Percentiles rank a stretch among this genome's conserved stretches.
These are phyloP conservation scores for Jaculus jaculus DNA, from an alignment of 2,113 vertebrate species.

Conservation along the genomic window DNA sequence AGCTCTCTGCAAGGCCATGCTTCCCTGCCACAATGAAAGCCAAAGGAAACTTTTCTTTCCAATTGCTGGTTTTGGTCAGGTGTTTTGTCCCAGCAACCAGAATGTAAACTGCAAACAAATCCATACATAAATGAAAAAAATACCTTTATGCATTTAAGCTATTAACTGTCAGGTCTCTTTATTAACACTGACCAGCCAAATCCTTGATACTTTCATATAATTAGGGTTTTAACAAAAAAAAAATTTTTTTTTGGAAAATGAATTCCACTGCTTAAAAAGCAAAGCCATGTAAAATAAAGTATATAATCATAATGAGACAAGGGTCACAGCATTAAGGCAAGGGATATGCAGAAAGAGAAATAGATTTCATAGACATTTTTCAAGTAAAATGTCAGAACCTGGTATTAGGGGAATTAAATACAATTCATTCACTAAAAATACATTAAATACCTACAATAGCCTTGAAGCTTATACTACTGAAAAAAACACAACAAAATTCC, in stretches of 20 bases:
- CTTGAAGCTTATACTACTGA: not conserved
- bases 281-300: slow-evolving; percentile 40
- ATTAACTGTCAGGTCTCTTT: not conserved
- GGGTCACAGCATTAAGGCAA: not conserved
- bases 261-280: not conserved
- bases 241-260: not conserved
- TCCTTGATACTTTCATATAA: not conserved
- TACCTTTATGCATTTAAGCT: not conserved
- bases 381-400: not conserved
- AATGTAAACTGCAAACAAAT: too few relatives aligned
- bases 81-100: too few relatives aligned
- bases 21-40: too few relatives aligned
- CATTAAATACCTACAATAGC: not conserved
- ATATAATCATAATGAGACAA: not conserved
- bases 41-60: too few relatives aligned
- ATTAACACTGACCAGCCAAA: not conserved
- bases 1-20: too few relatives aligned
- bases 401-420: not conserved
- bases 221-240: not conserved
- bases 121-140: not conserved
- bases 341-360: not conserved
- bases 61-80: too few relatives aligned
- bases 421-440: not conserved
- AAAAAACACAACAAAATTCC: not conserved
- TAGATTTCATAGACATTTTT: not conserved